These are phyloP conservation scores for Notolepis coatsorum DNA, from an alignment of 2,797 vertebrate species.

Conservation along the genomic window DNA sequence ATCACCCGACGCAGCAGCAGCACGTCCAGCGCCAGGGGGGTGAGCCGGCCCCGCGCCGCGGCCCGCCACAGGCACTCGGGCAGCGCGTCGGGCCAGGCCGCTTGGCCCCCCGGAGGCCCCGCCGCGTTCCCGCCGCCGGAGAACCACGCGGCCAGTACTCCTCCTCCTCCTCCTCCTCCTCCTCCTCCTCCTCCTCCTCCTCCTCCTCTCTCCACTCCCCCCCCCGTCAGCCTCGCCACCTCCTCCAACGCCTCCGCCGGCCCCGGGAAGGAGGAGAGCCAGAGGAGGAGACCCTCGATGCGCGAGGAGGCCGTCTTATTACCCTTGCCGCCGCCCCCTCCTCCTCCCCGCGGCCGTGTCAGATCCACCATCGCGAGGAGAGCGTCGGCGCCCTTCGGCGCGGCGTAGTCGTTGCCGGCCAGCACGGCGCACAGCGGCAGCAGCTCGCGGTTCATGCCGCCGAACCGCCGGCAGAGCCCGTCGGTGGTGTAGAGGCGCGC, in stretches of 20 bases:
- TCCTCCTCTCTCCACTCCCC: conserved; percentile 48
- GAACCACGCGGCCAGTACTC: conserved; percentile 91
- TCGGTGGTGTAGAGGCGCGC: conserved; percentile 81
- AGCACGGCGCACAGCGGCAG: conserved; percentile 92
- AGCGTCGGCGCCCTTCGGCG: conserved; percentile 71
- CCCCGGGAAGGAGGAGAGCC: conserved; percentile 85
- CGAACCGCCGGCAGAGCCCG: conserved; percentile 85
- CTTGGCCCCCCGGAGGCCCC: conserved; percentile 27
- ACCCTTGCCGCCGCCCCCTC: conserved; percentile 40
- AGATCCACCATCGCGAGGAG: conserved; percentile 74
- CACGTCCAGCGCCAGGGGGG: conserved; percentile 84
- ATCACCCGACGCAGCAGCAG: conserved; percentile 83
- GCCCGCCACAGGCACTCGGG: conserved; percentile 81
- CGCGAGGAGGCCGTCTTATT: conserved; percentile 64
- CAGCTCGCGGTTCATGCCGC: conserved; percentile 79
- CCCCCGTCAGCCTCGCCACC: conserved; percentile 78
- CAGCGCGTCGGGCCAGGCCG: conserved; percentile 44
- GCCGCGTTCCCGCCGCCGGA: conserved; percentile 41
- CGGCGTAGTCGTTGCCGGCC: conserved; percentile 89
- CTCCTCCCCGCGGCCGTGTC: conserved; percentile 26
- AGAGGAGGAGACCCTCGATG: conserved; percentile 84
- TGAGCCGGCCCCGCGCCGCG: conserved; percentile 78
- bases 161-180: conserved; percentile 70
- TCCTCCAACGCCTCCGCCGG: conserved; percentile 80
- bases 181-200: conserved; percentile 50